phyloP scores from a whole-genome alignment of 2,113 vertebrate species.

The Azemiops feae region DNA sequence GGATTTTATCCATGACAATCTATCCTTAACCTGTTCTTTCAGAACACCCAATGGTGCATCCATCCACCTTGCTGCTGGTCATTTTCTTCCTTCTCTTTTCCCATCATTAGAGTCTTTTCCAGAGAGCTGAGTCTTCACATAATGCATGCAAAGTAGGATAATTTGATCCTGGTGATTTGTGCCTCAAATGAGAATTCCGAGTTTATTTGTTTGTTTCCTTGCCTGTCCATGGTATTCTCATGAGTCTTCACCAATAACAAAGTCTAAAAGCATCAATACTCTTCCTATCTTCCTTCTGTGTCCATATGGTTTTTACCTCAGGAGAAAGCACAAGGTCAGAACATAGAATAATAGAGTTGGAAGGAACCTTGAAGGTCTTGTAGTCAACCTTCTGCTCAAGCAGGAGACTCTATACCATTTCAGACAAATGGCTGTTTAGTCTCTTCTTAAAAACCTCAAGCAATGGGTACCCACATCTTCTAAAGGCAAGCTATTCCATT shows the following conservation, averaged over 20 bases:
- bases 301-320: slow-evolving; percentile 24
- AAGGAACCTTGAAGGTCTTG: no score
- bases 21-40: neutral
- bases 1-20: neutral
- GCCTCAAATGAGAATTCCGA: neutral
- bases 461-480: neutral
- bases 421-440: neutral
- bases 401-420: neutral
- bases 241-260: neutral
- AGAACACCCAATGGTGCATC: neutral
- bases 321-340: slow-evolving; percentile 21
- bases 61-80: neutral
- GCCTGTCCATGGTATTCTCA: neutral
- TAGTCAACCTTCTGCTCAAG: no score
- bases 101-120: neutral
- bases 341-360: no score
- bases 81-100: neutral
- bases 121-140: neutral
- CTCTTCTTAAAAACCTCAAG: neutral
- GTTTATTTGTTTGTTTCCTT: neutral
- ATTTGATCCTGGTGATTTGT: neutral
- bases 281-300: neutral
- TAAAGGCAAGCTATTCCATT: neutral
- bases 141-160: neutral
- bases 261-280: neutral